Percentiles rank a stretch among this genome's conserved stretches.
Conservation (phyloP, 2,888 invertebrate species). For the Emmelina monodactyla region DNA sequence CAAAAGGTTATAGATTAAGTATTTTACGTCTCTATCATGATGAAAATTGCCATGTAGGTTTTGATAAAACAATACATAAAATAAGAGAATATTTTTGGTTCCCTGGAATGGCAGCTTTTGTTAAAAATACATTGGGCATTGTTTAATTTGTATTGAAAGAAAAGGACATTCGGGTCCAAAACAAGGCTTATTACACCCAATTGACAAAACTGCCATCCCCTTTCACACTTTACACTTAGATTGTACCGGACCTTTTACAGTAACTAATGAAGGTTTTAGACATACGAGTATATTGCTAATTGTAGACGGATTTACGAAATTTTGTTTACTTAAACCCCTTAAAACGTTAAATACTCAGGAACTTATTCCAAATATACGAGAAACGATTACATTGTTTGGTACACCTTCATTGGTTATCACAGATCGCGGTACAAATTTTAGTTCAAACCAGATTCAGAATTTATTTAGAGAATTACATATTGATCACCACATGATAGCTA, state of each 20-base stretch:
- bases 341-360: constrained; percentile 10
- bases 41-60: constrained; percentile 14
- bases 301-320: constrained; percentile 31
- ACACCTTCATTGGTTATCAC: constrained; percentile 13
- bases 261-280: constrained; percentile 20
- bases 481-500: constrained; percentile 14
- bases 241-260: constrained; percentile 30
- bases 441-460: constrained; percentile 1
- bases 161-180: constrained; percentile 13
- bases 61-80: constrained; percentile 20
- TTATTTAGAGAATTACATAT: constrained; percentile 11
- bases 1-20: constrained; percentile 14
- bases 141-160: constrained; percentile 27
- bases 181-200: constrained; percentile 28
- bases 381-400: constrained; percentile 11
- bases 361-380: constrained; percentile 7
- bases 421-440: constrained; percentile 16
- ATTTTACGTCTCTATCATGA: constrained; percentile 17
- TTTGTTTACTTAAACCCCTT: constrained; percentile 22
- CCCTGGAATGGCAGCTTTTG: constrained; percentile 25
- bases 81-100: constrained; percentile 31
- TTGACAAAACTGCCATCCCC: constrained; percentile 25
- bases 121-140: constrained; percentile 23
- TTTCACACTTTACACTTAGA: constrained; percentile 33
- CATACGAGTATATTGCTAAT: constrained; percentile 26